phyloP scores from a whole-genome alignment of 35 echinoderm and acorn worm species.

The Hemicentrotus pulcherrimus region DNA sequence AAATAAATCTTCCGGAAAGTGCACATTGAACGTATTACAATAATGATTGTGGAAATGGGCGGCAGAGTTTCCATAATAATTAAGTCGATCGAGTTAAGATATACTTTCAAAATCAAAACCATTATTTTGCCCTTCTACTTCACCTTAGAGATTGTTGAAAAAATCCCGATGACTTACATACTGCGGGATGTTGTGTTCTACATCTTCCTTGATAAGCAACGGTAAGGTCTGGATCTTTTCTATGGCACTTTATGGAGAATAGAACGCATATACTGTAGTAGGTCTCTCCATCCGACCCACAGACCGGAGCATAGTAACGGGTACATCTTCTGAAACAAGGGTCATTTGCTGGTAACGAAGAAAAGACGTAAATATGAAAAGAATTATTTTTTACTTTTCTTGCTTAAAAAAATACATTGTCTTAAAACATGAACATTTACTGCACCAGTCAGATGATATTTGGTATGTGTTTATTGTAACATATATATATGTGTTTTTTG shows the following conservation, averaged over 20 bases:
- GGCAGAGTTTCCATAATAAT: no score
- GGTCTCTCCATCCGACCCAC: conserved; percentile 75
- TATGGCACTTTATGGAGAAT: conserved; percentile 60
- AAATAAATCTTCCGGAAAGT: no score
- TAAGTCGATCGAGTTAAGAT: no score
- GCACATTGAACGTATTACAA: no score
- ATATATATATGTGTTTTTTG: neutral
- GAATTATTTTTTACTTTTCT: neutral
- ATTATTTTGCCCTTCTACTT: neutral
- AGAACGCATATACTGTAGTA: conserved; percentile 72
- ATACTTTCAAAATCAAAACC: no score
- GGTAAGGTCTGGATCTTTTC: conserved; percentile 50
- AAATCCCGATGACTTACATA: neutral
- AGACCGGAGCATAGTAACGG: conserved; percentile 70
- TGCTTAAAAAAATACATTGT: neutral
- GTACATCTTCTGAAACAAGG: conserved; percentile 60
- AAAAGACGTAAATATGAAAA: neutral
- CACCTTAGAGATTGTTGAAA: neutral
- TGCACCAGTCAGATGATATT: neutral
- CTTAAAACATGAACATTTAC: neutral
- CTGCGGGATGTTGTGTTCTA: conserved; percentile 22
- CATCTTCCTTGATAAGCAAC: conserved; percentile 64
- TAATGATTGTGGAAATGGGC: no score
- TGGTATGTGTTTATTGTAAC: neutral
- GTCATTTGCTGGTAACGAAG: conserved; percentile 35